Base-by-base conservation (phyloP, 1,140 invertebrate species). In the Thalassaphorura encarpata region DNA sequence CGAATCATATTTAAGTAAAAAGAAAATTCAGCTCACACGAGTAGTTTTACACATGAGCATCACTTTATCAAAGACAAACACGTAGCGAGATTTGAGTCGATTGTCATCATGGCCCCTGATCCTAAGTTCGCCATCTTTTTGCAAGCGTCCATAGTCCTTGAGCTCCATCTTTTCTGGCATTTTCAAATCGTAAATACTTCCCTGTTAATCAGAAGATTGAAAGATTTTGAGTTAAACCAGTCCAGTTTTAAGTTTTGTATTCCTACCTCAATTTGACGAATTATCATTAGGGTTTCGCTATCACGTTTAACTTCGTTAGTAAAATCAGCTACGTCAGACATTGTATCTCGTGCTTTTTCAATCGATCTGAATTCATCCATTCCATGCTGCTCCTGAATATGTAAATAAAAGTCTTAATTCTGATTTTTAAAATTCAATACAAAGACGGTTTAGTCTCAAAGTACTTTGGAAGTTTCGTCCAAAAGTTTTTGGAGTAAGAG, bases 261-360 rank as follows among this genome's bases (percentile, higher is more conserved):
- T 36, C n/a, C n/a, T n/a, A 81, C 79, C 76, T 93, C 85, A 53
- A 97, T 85, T 73, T 93, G 89, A 58, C 82, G 80, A 63, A 98
- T 91, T 47, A 97, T 83, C 57, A 87, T 82, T 21, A 96, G 73
- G 49, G 89, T 88, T 69, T 97, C 94, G 49, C 87, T 91, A 74
- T 98, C 94, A 45, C 94, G 75, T 67, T 96, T 97, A n/a, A 96
- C 90, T 77, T 98, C 95, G 71, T 99, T 98, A 57, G 96, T 95
- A 73, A 92, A 99, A 66, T 92, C 83, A 15, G 93, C 91, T 27
- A 99, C 83, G 73, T 99, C 94, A 55, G 92, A 80, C 94, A 98
- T 99, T 26, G 87, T 86, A 71, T 97, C 91, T 65, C 90, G 83
- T n/a, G 94, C 92, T 67, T 84, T 80, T 63, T 85, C 81, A 50